These are phyloP conservation scores for Etia nguti DNA, from an alignment of 2,113 vertebrate species.

Conservation along the genomic window DNA sequence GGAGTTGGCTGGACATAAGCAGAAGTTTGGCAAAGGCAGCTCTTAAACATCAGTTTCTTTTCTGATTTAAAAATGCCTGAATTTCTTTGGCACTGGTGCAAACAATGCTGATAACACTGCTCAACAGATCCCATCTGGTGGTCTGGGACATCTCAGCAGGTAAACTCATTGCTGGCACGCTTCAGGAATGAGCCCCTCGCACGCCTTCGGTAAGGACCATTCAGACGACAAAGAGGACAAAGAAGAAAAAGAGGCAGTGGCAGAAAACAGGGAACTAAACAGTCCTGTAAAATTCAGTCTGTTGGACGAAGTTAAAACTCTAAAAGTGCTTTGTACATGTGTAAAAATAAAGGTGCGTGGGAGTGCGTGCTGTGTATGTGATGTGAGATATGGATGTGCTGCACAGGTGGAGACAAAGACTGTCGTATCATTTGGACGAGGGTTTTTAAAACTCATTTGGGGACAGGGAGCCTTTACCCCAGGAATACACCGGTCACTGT, in stretches of 20 bases:
- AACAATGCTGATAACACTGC: neutral
- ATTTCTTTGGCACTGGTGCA: neutral
- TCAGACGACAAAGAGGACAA: neutral
- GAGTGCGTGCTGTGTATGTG: constrained; percentile 4
- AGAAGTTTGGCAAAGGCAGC: neutral
- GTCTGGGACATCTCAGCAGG: neutral
- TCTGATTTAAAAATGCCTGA: neutral
- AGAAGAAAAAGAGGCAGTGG: neutral
- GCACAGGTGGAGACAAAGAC: constrained; percentile 56
- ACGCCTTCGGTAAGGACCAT: neutral
- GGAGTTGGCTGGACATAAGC: neutral
- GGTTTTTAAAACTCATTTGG: neutral
- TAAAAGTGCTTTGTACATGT: neutral
- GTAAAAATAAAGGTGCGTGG: constrained; percentile 15
- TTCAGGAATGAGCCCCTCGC: constrained; percentile 54
- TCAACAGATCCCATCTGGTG: neutral
- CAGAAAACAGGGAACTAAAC: neutral
- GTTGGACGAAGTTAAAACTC: constrained; percentile 2
- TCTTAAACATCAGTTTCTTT: neutral
- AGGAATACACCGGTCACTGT: neutral
- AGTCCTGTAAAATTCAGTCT: constrained; percentile 24
- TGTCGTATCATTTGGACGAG: neutral
- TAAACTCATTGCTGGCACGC: neutral
- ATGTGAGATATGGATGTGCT: constrained; percentile 49
- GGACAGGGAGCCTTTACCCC: neutral